phyloP scores from a whole-genome alignment of 2,113 vertebrate genomes.

The Phoenicopterus ruber region DNA sequence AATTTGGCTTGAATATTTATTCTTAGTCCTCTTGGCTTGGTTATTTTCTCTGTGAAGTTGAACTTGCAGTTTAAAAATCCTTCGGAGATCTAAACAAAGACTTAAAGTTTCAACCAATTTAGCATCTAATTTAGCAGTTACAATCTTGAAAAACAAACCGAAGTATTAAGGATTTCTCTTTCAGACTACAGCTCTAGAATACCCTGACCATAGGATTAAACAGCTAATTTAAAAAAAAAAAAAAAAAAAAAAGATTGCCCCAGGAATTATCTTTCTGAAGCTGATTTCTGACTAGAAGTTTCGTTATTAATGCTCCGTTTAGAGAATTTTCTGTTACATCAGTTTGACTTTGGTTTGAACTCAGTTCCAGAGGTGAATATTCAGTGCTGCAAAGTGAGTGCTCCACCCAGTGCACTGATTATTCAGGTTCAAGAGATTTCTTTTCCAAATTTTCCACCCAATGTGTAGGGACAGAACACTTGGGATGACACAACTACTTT shows the following conservation, averaged over 20 bases:
- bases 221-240: not conserved
- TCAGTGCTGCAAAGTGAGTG: slow-evolving; percentile 14
- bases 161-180: not conserved
- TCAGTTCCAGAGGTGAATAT: slow-evolving; percentile 37
- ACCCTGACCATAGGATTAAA: not conserved
- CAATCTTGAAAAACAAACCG: not conserved
- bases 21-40: not conserved
- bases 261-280: not conserved
- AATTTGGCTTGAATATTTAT: not conserved
- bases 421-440: slow-evolving; percentile 65
- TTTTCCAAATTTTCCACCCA: slow-evolving; percentile 66
- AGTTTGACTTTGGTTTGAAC: slow-evolving; percentile 16
- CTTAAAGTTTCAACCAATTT: not conserved
- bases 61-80: not conserved
- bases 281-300: not conserved
- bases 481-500: slow-evolving; percentile 63
- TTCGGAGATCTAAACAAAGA: not conserved
- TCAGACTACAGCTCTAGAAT: not conserved
- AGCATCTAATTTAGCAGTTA: not conserved
- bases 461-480: slow-evolving; percentile 28
- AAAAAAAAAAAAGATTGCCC: not conserved
- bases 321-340: not conserved
- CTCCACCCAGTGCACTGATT: slow-evolving; percentile 59
- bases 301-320: not conserved
- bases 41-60: not conserved